These are phyloP conservation scores for Caenorhabditis elegans DNA, from an alignment of 1,140 invertebrate genomes.

Conservation along the genomic window WBcel235 BX284605.5:19113501-19114000, in stretches of 20 bases:
- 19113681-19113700: neutral
- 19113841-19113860: too few relatives aligned
- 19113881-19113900: neutral
- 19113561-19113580: slow-evolving; percentile 90
- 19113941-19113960: slow-evolving; percentile 90
- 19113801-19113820: slow-evolving; percentile 66
- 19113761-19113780: neutral
- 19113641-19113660: slow-evolving; percentile 90
- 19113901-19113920: neutral
- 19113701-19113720: too few relatives aligned
- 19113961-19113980: neutral
- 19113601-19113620: neutral
- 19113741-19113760: slow-evolving; percentile 55
- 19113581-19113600: slow-evolving; percentile 55
- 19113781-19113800: too few relatives aligned
- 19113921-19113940: too few relatives aligned
- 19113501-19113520: slow-evolving; percentile 66
- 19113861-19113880: slow-evolving; percentile 89
- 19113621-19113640: too few relatives aligned
- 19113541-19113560: too few relatives aligned
- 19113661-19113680: slow-evolving; percentile 55
- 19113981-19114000: neutral
- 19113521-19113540: neutral
- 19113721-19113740: slow-evolving; percentile 90
- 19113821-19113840: neutral